A percentile compares a stretch with the other conserved stretches of the same genome.
Evolutionary conservation across 2,113 vertebrate species (phyloP).

Genomic region (Tragelaphus strepsiceros): DNA sequence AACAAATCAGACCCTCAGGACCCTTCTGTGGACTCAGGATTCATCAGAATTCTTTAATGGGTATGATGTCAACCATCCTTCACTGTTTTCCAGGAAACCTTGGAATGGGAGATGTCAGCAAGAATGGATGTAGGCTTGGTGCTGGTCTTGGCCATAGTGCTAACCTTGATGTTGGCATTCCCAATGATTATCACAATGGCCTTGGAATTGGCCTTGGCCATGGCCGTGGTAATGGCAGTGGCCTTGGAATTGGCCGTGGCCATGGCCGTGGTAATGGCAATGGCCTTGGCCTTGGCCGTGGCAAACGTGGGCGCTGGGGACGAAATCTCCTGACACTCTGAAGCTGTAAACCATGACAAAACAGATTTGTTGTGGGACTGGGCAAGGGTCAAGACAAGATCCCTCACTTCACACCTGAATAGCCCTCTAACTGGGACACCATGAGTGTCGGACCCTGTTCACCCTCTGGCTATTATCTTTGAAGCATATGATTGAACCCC

Average conservation of each 20-base stretch:
- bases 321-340: neutral
- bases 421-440: neutral
- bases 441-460: neutral
- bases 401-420: neutral
- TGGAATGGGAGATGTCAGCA: neutral
- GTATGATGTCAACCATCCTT: neutral
- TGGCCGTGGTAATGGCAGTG: too few species aligned
- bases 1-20: neutral
- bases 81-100: neutral
- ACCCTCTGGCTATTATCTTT: neutral
- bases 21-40: fast-evolving
- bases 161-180: neutral
- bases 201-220: neutral
- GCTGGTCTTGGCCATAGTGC: neutral
- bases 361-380: neutral
- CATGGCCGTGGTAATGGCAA: fast-evolving
- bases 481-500: neutral
- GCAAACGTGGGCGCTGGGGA: neutral
- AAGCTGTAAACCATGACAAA: neutral
- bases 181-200: neutral
- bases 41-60: neutral
- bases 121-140: neutral
- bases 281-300: neutral
- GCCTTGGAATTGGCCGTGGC: neutral
- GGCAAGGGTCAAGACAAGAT: neutral